Evolutionary conservation across 2,888 invertebrate species (phyloP).

Genomic region (Drosophila picticornis): DNA sequence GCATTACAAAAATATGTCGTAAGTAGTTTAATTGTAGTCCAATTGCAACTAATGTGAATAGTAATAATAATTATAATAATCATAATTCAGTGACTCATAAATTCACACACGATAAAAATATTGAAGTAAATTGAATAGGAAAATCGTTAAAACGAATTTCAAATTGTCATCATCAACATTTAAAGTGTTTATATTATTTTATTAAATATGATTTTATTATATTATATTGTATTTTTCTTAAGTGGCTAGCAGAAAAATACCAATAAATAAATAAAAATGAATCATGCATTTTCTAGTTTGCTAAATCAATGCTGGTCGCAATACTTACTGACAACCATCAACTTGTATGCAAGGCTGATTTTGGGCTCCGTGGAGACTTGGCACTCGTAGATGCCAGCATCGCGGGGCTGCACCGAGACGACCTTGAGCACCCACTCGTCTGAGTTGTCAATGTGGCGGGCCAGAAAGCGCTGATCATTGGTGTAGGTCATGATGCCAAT

Average conservation of each 20-base stretch:
- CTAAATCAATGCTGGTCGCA: not conserved
- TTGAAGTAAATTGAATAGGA: not conserved
- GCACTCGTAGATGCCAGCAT: conserved; percentile 91
- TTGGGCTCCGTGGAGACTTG: conserved; percentile 92
- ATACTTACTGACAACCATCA: conserved; percentile 90
- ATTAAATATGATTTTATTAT: too few relatives aligned
- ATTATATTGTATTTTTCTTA: not conserved
- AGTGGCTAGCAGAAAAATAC: not conserved
- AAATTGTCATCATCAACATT: not conserved
- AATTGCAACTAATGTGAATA: not conserved
- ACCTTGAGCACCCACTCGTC: conserved; percentile 91
- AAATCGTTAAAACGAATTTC: not conserved
- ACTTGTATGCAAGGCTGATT: conserved; percentile 90
- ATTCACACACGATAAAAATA: not conserved
- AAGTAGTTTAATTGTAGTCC: not conserved
- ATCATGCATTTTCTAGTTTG: not conserved
- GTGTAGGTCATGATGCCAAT: conserved; percentile 91
- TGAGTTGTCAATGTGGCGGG: conserved; percentile 89
- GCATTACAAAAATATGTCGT: not conserved
- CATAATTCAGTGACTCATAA: not conserved
- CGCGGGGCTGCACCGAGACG: conserved; percentile 89
- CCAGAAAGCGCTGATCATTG: conserved; percentile 90
- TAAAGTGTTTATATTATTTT: not conserved
- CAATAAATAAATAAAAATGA: not conserved
- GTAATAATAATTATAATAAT: not conserved